phyloP scores from a whole-genome alignment of 2,797 vertebrate genomes.

The Hyperoplus immaculatus region DNA sequence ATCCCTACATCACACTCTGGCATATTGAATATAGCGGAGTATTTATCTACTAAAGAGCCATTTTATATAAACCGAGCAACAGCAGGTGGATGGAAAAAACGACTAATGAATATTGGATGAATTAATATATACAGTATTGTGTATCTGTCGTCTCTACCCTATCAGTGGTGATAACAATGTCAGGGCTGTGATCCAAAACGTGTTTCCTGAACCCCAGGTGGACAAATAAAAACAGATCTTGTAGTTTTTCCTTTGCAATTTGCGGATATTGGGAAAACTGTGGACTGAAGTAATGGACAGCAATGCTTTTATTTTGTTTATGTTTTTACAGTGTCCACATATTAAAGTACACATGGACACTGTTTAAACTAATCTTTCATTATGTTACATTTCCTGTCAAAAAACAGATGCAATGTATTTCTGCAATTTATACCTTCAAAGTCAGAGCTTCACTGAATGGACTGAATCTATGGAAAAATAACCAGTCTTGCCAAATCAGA shows the following conservation, averaged over 20 bases:
- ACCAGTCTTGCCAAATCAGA: constrained; percentile 36
- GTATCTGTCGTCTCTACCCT: too few species aligned
- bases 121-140: neutral
- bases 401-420: neutral
- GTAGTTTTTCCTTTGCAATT: too few species aligned
- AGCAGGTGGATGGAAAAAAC: neutral
- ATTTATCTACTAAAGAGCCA: neutral
- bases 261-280: too few species aligned
- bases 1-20: too few species aligned
- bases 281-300: too few species aligned
- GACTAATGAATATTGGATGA: neutral
- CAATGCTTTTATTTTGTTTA: too few species aligned
- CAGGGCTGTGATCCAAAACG: too few species aligned
- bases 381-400: neutral
- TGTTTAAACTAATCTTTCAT: neutral
- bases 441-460: neutral
- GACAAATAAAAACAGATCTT: too few species aligned
- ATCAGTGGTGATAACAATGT: too few species aligned
- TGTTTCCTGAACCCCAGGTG: too few species aligned
- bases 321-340: neutral
- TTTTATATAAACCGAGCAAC: neutral
- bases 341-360: too few species aligned
- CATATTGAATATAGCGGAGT: neutral
- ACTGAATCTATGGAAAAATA: constrained; percentile 9
- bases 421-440: neutral